Evolutionary conservation across 2,113 vertebrate genomes (phyloP).

Genomic region (Thunnus thynnus): DNA sequence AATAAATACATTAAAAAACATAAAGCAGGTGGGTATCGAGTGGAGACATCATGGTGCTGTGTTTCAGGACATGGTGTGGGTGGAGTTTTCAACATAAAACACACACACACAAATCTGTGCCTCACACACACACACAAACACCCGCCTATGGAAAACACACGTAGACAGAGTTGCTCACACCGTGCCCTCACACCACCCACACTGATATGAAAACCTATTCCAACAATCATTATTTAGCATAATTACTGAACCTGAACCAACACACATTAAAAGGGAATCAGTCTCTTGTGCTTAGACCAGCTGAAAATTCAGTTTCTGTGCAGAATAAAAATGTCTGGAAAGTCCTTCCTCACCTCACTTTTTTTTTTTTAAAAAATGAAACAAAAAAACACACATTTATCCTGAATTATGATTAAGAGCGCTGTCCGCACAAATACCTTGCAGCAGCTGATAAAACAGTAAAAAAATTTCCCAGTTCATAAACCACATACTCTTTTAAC

Average conservation of each 20-base stretch:
- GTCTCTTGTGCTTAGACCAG: not conserved
- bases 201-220: not conserved
- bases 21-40: too few relatives aligned
- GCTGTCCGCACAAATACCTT: too few relatives aligned
- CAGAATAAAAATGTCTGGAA: too few relatives aligned
- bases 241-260: conserved; percentile 1
- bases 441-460: not conserved
- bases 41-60: too few relatives aligned
- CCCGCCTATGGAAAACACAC: too few relatives aligned
- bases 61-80: too few relatives aligned
- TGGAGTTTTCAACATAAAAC: too few relatives aligned
- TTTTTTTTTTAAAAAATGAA: too few relatives aligned
- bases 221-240: not conserved
- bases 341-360: not conserved
- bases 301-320: not conserved
- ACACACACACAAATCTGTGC: too few relatives aligned
- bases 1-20: too few relatives aligned
- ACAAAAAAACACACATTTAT: not conserved
- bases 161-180: too few relatives aligned
- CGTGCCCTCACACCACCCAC: not conserved
- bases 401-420: not conserved
- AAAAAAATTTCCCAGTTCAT: not conserved
- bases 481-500: not conserved
- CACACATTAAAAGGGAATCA: not conserved
- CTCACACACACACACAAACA: too few relatives aligned